These are phyloP conservation scores for Euplagia quadripunctaria DNA, from an alignment of 2,888 invertebrate species.

Conservation along the genomic window DNA sequence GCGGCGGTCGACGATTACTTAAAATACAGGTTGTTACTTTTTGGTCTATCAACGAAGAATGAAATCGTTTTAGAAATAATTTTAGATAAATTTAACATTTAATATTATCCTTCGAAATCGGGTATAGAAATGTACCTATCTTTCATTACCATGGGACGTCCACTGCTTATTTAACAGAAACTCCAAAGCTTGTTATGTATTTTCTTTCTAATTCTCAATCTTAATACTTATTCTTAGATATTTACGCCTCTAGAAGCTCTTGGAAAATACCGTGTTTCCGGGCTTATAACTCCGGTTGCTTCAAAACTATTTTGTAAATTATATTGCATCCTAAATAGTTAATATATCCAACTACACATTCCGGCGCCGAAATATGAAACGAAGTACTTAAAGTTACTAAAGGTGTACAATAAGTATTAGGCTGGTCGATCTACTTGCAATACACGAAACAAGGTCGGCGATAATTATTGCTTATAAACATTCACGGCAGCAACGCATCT, in stretches of 20 bases:
- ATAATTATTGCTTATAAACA: too few species aligned
- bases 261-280: too few species aligned
- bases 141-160: too few species aligned
- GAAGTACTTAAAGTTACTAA: background rate
- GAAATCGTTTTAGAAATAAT: slow-evolving; percentile 2
- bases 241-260: background rate
- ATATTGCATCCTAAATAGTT: background rate
- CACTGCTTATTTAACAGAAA: too few species aligned
- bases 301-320: background rate
- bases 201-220: background rate
- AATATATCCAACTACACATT: background rate
- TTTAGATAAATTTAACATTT: background rate
- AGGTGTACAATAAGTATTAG: too few species aligned
- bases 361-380: background rate
- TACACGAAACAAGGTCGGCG: too few species aligned
- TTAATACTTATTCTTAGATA: background rate
- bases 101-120: background rate
- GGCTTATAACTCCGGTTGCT: background rate
- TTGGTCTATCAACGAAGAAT: background rate
- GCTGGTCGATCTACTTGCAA: too few species aligned
- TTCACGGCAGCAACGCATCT: too few species aligned
- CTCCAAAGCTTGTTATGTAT: too few species aligned
- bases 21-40: slow-evolving; percentile 12
- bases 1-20: slow-evolving; percentile 7
- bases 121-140: too few species aligned